Evolutionary conservation across 2,113 vertebrate genomes (phyloP).

Genomic region (Chaetodon trifascialis): DNA sequence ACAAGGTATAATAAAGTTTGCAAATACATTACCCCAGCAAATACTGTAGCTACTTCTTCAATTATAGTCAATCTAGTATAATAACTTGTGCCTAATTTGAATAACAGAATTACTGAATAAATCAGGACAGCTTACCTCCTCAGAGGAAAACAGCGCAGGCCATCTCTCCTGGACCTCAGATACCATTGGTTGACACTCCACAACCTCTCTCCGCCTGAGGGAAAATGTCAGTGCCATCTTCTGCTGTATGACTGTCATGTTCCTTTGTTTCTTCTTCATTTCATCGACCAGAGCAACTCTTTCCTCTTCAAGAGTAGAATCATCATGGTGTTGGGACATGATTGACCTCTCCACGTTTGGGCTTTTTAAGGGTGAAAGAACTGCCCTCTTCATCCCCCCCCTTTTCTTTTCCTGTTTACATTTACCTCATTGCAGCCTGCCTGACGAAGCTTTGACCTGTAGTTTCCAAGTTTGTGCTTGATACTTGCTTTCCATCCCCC

Average conservation of each 20-base stretch:
- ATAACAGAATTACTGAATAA: too few species aligned
- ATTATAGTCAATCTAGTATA: too few species aligned
- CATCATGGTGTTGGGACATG: background rate
- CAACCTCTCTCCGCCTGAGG: background rate
- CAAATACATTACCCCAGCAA: too few species aligned
- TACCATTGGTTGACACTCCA: too few species aligned
- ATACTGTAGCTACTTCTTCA: too few species aligned
- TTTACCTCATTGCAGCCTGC: constrained; percentile 37
- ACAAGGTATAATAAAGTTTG: too few species aligned
- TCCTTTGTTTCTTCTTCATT: constrained; percentile 25
- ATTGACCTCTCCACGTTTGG: constrained; percentile 22
- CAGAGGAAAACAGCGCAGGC: too few species aligned
- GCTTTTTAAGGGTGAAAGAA: too few species aligned
- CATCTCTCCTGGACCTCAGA: too few species aligned
- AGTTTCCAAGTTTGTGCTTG: constrained; percentile 24
- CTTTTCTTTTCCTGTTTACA: constrained; percentile 27
- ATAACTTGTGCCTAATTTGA: too few species aligned
- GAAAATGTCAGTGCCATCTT: constrained; percentile 55
- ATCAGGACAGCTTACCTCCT: too few species aligned
- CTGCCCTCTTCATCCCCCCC: background rate
- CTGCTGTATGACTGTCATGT: constrained; percentile 19
- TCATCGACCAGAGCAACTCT: background rate
- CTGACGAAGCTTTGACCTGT: constrained; percentile 1
- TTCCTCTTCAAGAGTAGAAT: constrained; percentile 8
- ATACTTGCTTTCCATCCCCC: constrained; percentile 7